These are phyloP conservation scores for Athene cunicularia DNA, from an alignment of 2,113 vertebrate genomes.

Conservation along the genomic window DNA sequence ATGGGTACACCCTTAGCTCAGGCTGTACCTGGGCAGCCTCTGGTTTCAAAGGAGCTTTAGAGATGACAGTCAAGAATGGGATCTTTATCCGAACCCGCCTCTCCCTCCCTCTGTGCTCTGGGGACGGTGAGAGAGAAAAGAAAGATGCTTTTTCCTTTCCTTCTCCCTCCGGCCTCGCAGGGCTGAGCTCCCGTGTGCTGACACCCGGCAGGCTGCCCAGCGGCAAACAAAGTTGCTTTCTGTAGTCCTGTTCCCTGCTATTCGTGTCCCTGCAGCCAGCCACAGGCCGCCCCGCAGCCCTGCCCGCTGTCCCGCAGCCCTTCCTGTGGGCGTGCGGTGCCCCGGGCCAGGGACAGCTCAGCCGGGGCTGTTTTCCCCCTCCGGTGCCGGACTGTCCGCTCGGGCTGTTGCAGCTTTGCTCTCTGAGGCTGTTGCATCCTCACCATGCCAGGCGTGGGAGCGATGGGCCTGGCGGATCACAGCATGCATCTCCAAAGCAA, in stretches of 20 bases:
- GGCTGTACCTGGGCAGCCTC: slow-evolving; percentile 3
- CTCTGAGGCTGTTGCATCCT: neutral
- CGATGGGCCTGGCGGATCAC: neutral
- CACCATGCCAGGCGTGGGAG: neutral
- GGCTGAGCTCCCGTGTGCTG: neutral
- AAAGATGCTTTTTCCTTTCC: slow-evolving; percentile 53
- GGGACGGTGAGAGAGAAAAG: slow-evolving; percentile 24
- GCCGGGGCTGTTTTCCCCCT: neutral
- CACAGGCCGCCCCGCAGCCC: neutral
- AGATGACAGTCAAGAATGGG: slow-evolving; percentile 23
- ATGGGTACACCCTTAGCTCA: neutral
- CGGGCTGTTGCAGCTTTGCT: neutral
- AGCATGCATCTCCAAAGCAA: slow-evolving; percentile 47
- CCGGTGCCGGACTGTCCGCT: neutral
- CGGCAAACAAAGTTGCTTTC: slow-evolving; percentile 52
- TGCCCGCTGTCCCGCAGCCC: neutral
- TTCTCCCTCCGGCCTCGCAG: neutral
- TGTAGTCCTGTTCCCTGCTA: slow-evolving; percentile 17
- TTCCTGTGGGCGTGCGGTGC: neutral
- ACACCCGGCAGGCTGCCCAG: slow-evolving; percentile 58
- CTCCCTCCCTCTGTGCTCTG: slow-evolving; percentile 13
- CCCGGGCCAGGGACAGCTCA: neutral
- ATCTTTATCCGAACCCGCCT: slow-evolving; percentile 44
- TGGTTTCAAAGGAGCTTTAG: neutral
- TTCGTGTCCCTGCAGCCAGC: neutral